A percentile compares a stretch with the other conserved stretches of the same genome.
Evolutionary conservation across 1,140 invertebrate species (phyloP).

Genomic region (Drosophila yakuba): DNA sequence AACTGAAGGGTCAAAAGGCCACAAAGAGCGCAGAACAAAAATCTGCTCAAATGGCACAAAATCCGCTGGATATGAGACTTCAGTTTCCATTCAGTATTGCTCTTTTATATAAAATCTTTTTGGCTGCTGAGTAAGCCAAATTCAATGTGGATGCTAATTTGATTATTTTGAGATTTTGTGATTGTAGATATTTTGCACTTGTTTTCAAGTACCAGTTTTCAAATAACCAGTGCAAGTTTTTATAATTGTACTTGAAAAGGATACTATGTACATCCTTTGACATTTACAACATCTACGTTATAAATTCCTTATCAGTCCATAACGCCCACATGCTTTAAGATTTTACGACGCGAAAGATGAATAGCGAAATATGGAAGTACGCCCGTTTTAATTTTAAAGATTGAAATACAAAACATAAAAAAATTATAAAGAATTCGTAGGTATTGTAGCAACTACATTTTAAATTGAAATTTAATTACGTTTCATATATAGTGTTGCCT

Average conservation of each 20-base stretch:
- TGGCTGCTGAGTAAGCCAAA: constrained; percentile 24
- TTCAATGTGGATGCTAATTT: constrained; percentile 10
- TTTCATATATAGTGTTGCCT: constrained; percentile 8
- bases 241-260: too few species aligned
- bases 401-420: too few species aligned
- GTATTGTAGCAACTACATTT: background rate
- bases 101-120: constrained; percentile 1
- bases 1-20: constrained; percentile 24
- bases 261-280: too few species aligned
- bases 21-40: constrained; percentile 34
- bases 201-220: background rate
- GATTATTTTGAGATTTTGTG: background rate
- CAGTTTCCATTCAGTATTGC: background rate
- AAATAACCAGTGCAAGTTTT: too few species aligned
- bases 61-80: constrained; percentile 24
- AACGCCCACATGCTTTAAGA: too few species aligned
- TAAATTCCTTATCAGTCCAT: too few species aligned
- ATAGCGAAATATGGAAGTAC: too few species aligned
- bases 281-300: too few species aligned
- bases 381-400: too few species aligned
- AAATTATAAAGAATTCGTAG: too few species aligned
- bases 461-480: constrained; percentile 12
- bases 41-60: constrained; percentile 62
- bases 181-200: background rate
- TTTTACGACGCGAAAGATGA: too few species aligned